A percentile compares a stretch with the other conserved stretches of the same genome.
Conservation (phyloP, 2,113 vertebrate species). For the Spea multiplicata region DNA sequence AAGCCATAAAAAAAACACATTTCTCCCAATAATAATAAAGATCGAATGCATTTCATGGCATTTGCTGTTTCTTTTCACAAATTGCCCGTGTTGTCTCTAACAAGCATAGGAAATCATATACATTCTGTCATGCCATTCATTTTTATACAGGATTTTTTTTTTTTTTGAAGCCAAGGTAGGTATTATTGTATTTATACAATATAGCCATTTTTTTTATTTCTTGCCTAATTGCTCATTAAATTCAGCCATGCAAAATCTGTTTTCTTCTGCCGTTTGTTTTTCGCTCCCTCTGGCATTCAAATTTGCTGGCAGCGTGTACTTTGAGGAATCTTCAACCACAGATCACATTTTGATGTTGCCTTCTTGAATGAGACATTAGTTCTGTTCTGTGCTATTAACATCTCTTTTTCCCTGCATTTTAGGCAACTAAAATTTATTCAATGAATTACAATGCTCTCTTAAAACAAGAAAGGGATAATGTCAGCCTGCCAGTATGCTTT, state of each 20-base stretch:
- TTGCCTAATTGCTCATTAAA: constrained; percentile 45
- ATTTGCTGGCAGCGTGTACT: constrained; percentile 34
- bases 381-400: constrained; percentile 39
- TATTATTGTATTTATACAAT: constrained; percentile 30
- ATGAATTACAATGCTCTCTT: constrained; percentile 26
- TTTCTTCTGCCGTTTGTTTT: constrained; percentile 28
- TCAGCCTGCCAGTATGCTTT: constrained; percentile 19
- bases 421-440: constrained; percentile 33
- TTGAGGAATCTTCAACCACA: constrained; percentile 42
- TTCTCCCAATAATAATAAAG: constrained; percentile 2
- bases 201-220: constrained; percentile 28
- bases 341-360: constrained; percentile 43
- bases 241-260: constrained; percentile 34
- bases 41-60: not conserved
- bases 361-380: constrained; percentile 45
- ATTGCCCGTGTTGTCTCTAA: constrained; percentile 37
- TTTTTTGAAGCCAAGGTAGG: constrained; percentile 26
- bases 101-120: not conserved
- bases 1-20: too few relatives aligned
- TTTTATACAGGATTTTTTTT: constrained; percentile 11
- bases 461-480: constrained; percentile 1
- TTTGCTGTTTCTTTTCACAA: constrained; percentile 20
- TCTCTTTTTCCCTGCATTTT: constrained; percentile 20
- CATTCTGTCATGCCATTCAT: constrained; percentile 12
- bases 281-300: constrained; percentile 35